Base-by-base conservation (phyloP, 1,140 invertebrate genomes). In the Drosophila subpulchrella region DNA sequence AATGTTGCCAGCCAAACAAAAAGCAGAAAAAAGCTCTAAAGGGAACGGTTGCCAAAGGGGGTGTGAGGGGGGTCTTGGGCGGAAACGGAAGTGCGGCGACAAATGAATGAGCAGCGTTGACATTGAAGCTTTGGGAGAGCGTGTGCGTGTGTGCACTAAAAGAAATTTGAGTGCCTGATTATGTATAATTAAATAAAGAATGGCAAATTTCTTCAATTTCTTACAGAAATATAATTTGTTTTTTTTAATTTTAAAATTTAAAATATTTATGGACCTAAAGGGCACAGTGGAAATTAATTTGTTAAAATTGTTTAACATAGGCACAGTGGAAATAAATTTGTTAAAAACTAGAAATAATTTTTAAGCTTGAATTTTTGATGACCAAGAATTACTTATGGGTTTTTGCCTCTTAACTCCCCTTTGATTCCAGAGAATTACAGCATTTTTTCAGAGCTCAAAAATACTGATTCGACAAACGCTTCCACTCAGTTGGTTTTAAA, bases 31-130 rank as follows among this genome's bases (percentile, higher is more conserved):
- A 17, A 24, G 36, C 30, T n/a, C 38, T 39, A 61, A 70, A 57
- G 67, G 63, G 61, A 76, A 61, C 39, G 53, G 55, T 61, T 66
- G 79, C 44, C 47, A 50, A 46, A 24, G 24, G 24, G 44, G 17
- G 7, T 12, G 1, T 5, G 27, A 13, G 15, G 13, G 36, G 39
- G n/a, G 8, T 44, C 44, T 17, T 13, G 46, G 39, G 24, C 15
- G 67, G 54, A 34, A 60, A 57, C 65, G 83, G 59, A 83, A 79
- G 60, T 72, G 76, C 20, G 63, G 41, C 62, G 80, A 77, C 73
- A 89, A 89, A 89, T 89, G 84, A 86, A 86, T 81, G 78, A 76
- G 53, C 41, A 79, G 61, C 81, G 84, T 66, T 78, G 83, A 86
- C 83, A 86, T 86, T 86, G 83, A 88, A 67, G 67, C 56, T 78